phyloP scores from a whole-genome alignment of 2,113 vertebrate species.

The Romanogobio albipinnatus region DNA sequence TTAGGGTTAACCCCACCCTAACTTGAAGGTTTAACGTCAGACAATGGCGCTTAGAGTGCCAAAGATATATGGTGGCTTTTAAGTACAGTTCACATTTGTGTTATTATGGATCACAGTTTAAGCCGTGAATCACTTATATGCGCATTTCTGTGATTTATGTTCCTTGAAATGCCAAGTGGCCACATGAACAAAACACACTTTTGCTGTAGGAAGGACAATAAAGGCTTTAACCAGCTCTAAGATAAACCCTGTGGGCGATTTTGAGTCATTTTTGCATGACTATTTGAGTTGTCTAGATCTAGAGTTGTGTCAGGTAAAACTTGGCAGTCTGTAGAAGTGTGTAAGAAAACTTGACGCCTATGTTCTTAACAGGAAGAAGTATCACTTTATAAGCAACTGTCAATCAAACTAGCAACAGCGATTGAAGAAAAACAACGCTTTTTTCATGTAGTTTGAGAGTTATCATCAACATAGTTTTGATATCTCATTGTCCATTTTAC shows the following conservation, averaged over 20 bases:
- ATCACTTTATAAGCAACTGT: conserved; percentile 52
- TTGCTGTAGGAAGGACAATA: conserved; percentile 8
- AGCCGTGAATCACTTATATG: not conserved
- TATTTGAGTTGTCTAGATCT: conserved; percentile 8
- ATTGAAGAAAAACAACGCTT: not conserved
- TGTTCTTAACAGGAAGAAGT: not conserved
- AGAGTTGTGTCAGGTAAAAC: conserved; percentile 25
- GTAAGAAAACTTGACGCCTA: not conserved
- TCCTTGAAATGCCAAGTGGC: not conserved
- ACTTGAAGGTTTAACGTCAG: not conserved
- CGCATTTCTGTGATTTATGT: conserved; percentile 12
- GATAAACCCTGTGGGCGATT: conserved; percentile 12
- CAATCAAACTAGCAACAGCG: conserved; percentile 41
- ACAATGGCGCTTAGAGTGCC: not conserved
- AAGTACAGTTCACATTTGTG: not conserved
- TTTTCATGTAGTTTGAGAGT: not conserved
- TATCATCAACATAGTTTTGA: not conserved
- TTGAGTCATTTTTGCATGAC: not conserved
- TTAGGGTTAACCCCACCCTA: too few relatives aligned
- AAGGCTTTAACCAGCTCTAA: not conserved
- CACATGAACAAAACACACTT: not conserved
- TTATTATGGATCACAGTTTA: conserved; percentile 17
- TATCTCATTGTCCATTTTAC: not conserved
- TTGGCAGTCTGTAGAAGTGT: conserved; percentile 41
- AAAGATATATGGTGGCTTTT: not conserved